Conservation (phyloP, 2,797 vertebrate species). For the Propithecus deckenii region DNA sequence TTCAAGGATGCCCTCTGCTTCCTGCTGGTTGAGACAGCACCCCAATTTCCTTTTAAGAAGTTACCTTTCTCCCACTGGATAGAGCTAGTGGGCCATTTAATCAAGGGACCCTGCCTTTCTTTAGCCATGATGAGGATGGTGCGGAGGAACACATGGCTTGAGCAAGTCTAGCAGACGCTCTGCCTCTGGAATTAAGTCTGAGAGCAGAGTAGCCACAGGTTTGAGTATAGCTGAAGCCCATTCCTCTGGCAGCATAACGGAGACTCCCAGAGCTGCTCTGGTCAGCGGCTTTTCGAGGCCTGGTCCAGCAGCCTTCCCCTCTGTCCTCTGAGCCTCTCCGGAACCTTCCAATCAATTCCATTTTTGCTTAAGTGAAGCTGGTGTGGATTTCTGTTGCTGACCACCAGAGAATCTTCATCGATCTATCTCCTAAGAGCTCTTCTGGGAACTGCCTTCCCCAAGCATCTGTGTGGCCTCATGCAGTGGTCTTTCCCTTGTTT, state of each 20-base stretch:
- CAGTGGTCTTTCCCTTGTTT: background rate
- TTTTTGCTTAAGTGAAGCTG: background rate
- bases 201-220: no score
- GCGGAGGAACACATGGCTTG: background rate
- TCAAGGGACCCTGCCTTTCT: background rate
- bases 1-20: background rate
- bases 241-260: background rate
- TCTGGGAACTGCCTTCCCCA: background rate
- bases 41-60: background rate
- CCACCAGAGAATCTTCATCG: background rate
- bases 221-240: background rate
- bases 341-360: background rate
- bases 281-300: background rate
- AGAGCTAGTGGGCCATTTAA: background rate
- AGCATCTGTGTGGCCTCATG: background rate
- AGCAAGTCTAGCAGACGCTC: fast-evolving
- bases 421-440: background rate
- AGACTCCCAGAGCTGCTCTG: background rate
- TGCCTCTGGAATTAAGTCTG: background rate
- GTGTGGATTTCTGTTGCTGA: background rate
- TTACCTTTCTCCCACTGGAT: background rate
- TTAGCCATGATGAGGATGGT: background rate
- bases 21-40: background rate
- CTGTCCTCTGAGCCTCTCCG: background rate
- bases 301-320: background rate